A percentile compares a stretch with the other conserved stretches of the same genome.
phyloP scores from a whole-genome alignment of 2,888 invertebrate species.

The Diogma glabrata region DNA sequence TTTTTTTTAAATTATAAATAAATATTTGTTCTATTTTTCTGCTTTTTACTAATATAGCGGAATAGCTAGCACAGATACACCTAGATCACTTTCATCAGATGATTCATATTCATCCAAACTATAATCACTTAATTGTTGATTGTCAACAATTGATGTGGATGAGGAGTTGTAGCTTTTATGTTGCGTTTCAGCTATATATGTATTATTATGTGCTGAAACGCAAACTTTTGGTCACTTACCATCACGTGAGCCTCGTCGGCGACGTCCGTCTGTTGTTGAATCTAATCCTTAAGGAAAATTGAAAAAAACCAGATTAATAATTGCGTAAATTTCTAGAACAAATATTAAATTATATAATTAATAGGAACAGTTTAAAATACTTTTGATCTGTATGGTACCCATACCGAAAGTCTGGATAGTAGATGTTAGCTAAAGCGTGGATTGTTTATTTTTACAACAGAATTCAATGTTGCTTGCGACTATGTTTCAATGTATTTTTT shows the following conservation, averaged over 20 bases:
- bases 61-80: slow-evolving; percentile 10
- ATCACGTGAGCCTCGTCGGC: slow-evolving; percentile 58
- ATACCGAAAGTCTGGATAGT: too few species aligned
- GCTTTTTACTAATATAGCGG: slow-evolving; percentile 1
- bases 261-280: slow-evolving; percentile 31
- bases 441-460: too few species aligned
- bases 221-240: slow-evolving; percentile 58
- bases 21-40: background rate
- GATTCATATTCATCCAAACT: slow-evolving; percentile 4
- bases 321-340: too few species aligned
- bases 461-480: too few species aligned
- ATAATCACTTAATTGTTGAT: slow-evolving; percentile 8
- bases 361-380: too few species aligned
- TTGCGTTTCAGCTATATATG: slow-evolving; percentile 5
- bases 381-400: too few species aligned
- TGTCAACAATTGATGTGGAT: slow-evolving; percentile 3
- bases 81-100: slow-evolving; percentile 8
- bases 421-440: too few species aligned
- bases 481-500: too few species aligned
- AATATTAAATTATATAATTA: background rate
- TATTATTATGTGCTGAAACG: slow-evolving; percentile 29
- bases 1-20: background rate
- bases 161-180: too few species aligned
- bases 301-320: background rate
- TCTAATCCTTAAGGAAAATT: slow-evolving; percentile 26